These are phyloP conservation scores for Pipistrellus pipistrellus DNA, from an alignment of 2,797 vertebrate species.

Conservation along the genomic window DNA sequence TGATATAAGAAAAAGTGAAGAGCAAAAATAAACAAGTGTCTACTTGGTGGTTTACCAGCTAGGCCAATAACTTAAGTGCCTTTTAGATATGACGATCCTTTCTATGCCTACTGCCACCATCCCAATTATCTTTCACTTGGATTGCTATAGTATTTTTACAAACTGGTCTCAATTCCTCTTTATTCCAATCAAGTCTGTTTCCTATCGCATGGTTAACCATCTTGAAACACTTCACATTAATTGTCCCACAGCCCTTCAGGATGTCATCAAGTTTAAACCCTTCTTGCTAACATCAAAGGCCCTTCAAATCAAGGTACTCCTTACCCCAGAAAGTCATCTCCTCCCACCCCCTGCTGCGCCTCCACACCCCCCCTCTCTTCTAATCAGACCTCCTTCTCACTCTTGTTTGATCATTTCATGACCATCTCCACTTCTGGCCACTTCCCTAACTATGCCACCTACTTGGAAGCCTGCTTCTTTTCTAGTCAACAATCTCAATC, in stretches of 20 bases:
- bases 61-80: background rate
- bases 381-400: background rate
- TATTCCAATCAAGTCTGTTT: background rate
- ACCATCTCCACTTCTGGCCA: background rate
- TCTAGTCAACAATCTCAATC: slow-evolving; percentile 40
- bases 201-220: background rate
- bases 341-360: background rate
- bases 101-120: background rate
- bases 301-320: background rate
- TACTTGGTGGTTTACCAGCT: background rate
- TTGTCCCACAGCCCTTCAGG: background rate
- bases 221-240: background rate
- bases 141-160: background rate
- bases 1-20: background rate
- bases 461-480: slow-evolving; percentile 53
- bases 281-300: background rate
- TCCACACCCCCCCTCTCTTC: background rate
- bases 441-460: background rate
- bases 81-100: background rate
- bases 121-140: background rate
- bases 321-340: background rate
- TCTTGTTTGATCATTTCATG: background rate
- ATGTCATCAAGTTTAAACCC: slow-evolving; percentile 25
- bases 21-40: background rate
- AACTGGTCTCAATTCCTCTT: background rate